Conservation (phyloP, 2,113 vertebrate genomes). For the Ginglymostoma cirratum region DNA sequence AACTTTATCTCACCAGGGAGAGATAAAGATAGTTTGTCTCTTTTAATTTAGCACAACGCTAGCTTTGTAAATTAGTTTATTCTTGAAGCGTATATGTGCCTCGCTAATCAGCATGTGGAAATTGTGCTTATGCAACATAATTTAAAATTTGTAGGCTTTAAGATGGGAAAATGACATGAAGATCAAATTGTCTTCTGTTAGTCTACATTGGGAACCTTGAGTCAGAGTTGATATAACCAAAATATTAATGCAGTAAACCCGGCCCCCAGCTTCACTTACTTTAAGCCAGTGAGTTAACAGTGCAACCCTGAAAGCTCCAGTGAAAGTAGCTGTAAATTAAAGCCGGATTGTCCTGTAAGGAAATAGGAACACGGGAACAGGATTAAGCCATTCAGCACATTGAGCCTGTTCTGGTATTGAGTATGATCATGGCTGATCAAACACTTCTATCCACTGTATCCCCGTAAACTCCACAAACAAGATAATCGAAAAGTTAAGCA, state of each 20-base stretch:
- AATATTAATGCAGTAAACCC: background rate
- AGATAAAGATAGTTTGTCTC: background rate
- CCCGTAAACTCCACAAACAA: too few relatives aligned
- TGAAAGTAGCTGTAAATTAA: background rate
- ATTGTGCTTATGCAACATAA: background rate
- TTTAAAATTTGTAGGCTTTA: background rate
- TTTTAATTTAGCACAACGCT: background rate
- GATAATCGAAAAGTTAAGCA: too few relatives aligned
- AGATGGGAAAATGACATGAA: background rate
- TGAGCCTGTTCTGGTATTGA: too few relatives aligned
- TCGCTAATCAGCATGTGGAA: background rate
- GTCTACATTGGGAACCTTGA: background rate
- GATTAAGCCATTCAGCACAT: too few relatives aligned
- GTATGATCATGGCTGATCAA: too few relatives aligned
- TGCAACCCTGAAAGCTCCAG: background rate
- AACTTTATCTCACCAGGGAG: background rate
- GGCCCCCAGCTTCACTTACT: background rate
- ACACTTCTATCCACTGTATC: too few relatives aligned
- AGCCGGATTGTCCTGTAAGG: background rate
- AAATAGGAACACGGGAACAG: too few relatives aligned
- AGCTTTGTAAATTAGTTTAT: conserved; percentile 9
- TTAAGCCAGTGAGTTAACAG: background rate
- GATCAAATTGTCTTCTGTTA: background rate
- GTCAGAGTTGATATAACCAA: background rate
- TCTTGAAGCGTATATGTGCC: background rate